Percentiles rank a stretch among this genome's conserved stretches.
Evolutionary conservation across 2,888 invertebrate genomes (phyloP).

Genomic region (Trichopoda pennipes): DNA sequence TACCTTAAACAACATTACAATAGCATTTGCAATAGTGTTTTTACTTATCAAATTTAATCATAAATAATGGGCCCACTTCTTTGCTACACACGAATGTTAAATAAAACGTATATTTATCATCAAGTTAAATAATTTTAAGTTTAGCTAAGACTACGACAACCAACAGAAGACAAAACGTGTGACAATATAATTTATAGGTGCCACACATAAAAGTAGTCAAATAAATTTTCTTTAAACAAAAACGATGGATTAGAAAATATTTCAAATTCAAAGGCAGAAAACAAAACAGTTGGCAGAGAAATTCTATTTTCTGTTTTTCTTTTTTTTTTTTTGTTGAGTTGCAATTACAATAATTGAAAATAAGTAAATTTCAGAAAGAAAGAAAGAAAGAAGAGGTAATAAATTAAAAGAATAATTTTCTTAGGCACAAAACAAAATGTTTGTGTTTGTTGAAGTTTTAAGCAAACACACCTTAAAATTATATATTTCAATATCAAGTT

Average conservation of each 20-base stretch:
- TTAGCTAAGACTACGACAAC: neutral
- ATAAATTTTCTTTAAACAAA: conserved; percentile 35
- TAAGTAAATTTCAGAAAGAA: conserved; percentile 11
- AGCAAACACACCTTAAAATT: neutral
- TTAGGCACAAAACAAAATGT: neutral
- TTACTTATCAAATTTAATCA: conserved; percentile 57
- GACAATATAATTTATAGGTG: conserved; percentile 63
- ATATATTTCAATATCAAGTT: too few species aligned
- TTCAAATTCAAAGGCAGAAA: conserved; percentile 22
- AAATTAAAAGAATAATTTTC: neutral
- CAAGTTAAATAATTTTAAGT: neutral
- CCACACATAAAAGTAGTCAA: conserved; percentile 42
- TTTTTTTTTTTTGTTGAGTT: neutral
- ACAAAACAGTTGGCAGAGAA: neutral
- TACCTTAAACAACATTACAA: neutral
- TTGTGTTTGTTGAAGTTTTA: neutral
- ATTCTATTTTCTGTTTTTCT: too few species aligned
- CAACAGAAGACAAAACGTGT: conserved; percentile 48
- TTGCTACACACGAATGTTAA: conserved; percentile 52
- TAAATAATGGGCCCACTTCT: conserved; percentile 58
- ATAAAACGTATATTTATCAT: conserved; percentile 1
- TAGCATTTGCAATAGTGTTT: conserved; percentile 9
- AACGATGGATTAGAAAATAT: conserved; percentile 33
- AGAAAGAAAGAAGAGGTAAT: neutral
- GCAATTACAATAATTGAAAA: conserved; percentile 46